Base-by-base conservation (phyloP, 1,140 invertebrate species). In the Eriocheir sinensis region DNA sequence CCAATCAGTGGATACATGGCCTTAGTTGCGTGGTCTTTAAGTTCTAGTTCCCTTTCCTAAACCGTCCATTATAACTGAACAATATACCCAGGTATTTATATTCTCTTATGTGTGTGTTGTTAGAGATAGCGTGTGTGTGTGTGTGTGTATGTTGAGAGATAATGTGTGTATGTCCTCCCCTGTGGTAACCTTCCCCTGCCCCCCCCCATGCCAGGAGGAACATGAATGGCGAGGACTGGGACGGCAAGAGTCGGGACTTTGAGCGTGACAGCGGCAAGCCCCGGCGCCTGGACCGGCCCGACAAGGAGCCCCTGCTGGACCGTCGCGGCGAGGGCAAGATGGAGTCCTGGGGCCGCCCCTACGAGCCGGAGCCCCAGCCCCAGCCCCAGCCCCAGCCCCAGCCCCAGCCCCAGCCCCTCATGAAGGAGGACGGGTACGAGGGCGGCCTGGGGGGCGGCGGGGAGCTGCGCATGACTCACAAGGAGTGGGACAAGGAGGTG, bases 401-500 rank as follows among this genome's bases (percentile, higher is more conserved):
- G n/a, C n/a, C n/a, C n/a, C n/a, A n/a, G n/a, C n/a, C n/a, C n/a
- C n/a, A n/a, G n/a, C n/a, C n/a, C n/a, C n/a, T n/a, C n/a, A n/a
- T n/a, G n/a, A n/a, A n/a, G n/a, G n/a, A n/a, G n/a, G 27, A 81
- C 21, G 48, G 53, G 32, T 48, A 86, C 9, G 81, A 92, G n/a
- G 44, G 41, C 0, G n/a, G 30, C 27, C 85, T 83, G 40, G 86
- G 92, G 44, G 95, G 92, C 27, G 32, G n/a, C 21, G 81, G 89
- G 3, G 95, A 93, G n/a, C 30, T 95, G 36, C 86, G 95, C 4
- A 95, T 93, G 92, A 80, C 48, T n/a, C 93, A 94, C 32, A 95
- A 95, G 38, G 95, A 95, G 17, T 95, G 95, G 95, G 95, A 94
- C 89, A 95, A 95, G 38, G 95, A 95, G 38, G 91, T 95, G 32